These are phyloP conservation scores for Thinocorus orbignyianus DNA, from an alignment of 2,113 vertebrate species.

Conservation along the genomic window DNA sequence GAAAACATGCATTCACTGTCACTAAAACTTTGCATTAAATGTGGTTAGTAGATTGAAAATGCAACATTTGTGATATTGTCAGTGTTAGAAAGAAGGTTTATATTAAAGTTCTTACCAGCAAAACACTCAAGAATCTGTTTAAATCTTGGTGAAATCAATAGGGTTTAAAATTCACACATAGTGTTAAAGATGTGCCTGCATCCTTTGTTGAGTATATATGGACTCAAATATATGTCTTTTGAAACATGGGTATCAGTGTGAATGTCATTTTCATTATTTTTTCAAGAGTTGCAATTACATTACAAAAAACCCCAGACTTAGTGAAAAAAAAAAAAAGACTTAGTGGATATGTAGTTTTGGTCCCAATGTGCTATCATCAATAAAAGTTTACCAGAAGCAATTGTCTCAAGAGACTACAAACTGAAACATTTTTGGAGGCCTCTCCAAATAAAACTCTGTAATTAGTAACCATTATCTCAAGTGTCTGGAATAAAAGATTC, in stretches of 20 bases:
- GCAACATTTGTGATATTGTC: not conserved
- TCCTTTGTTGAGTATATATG: not conserved
- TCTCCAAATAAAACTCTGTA: conserved; percentile 33
- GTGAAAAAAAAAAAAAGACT: not conserved
- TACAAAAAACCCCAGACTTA: not conserved
- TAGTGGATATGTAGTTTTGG: not conserved
- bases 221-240: not conserved
- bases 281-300: not conserved
- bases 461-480: conserved; percentile 21
- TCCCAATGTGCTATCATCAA: not conserved
- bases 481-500: conserved; percentile 21
- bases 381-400: conserved; percentile 42
- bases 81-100: not conserved
- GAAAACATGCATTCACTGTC: not conserved
- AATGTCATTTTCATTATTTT: not conserved
- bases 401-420: conserved; percentile 9
- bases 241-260: not conserved
- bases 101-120: not conserved
- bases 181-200: not conserved
- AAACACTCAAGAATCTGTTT: not conserved
- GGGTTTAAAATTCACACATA: not conserved
- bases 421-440: conserved; percentile 23
- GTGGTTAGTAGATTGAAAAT: not conserved
- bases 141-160: not conserved
- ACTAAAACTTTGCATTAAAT: not conserved